Base-by-base conservation (phyloP, 1,140 invertebrate genomes). In the Aleiodes sp. region DNA sequence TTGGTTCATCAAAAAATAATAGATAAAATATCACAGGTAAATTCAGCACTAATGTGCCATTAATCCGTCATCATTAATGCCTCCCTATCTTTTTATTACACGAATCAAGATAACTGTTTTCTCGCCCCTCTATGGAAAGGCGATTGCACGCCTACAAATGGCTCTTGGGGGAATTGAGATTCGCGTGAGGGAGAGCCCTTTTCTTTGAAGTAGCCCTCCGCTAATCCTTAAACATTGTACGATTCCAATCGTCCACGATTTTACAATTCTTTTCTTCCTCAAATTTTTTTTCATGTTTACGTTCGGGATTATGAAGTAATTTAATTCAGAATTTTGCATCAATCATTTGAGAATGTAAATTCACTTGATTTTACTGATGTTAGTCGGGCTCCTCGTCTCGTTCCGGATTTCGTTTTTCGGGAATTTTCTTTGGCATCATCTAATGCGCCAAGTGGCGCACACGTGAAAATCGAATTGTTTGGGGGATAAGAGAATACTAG, bases 41-140 rank as follows among this genome's bases (percentile, higher is more conserved):
- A 24, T 52, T 2, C 4, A 24, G 26, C 46, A 52, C 46, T 52
- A 52, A 52, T 59, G 52, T 59, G 37, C 26, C 33, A 35, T 67
- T 60, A 60, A 67, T 67, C 56, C 56, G 35, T 67, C 65, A 67
- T 67, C 56, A 67, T 60, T 67, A 67, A 67, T 60, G 56, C 31
- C 52, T 60, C 31, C 19, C 14, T 39, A 37, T 56, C 57, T 57
- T 56, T 66, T 57, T 39, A 35, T n/a, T 14, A 37, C 4, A 37
- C 56, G 41, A 37, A 67, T 67, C 52, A 57, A 67, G 56, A 67
- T 67, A 67, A 67, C 46, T 37, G 31, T 37, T 66, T 37, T 35
- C 65, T 31, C 43, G 14, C 35, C 46, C 46, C 46, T 52, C 21
- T 21, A 24, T 16, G 8, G 46, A 35, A 37, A 57, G 19, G 41